Conservation (phyloP, 2,113 vertebrate species). For the Puma concolor region DNA sequence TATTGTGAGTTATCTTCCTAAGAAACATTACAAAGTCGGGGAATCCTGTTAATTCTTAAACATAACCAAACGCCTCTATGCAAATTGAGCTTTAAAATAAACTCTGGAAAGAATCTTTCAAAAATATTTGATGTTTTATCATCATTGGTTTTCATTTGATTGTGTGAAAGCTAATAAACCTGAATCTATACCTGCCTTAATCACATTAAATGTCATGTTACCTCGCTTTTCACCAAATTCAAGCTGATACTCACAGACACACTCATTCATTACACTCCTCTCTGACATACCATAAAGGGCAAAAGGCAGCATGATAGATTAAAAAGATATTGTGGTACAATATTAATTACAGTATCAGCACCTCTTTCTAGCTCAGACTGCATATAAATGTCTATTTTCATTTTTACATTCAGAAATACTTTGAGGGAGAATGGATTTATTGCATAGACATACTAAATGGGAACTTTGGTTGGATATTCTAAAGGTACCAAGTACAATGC, state of each 20-base stretch:
- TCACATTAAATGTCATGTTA: conserved; percentile 82
- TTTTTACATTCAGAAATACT: conserved; percentile 70
- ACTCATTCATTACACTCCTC: conserved; percentile 82
- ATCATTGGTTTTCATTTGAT: background rate
- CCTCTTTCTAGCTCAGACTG: conserved; percentile 71
- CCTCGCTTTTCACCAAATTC: conserved; percentile 74
- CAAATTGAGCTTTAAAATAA: conserved; percentile 50
- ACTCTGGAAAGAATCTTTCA: background rate
- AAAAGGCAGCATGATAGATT: conserved; percentile 85
- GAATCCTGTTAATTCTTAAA: conserved; percentile 7
- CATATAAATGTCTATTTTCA: conserved; percentile 65
- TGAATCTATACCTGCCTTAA: conserved; percentile 70
- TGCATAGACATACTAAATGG: conserved; percentile 50
- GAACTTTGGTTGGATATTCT: conserved; percentile 41
- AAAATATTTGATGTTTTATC: conserved; percentile 14
- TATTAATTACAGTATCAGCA: conserved; percentile 81
- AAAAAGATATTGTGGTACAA: conserved; percentile 82
- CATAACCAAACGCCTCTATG: conserved; percentile 4
- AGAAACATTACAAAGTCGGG: background rate
- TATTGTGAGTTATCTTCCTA: background rate
- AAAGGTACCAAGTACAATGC: background rate
- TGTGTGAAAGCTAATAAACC: conserved; percentile 63
- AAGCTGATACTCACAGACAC: conserved; percentile 70
- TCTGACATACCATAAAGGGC: conserved; percentile 85
- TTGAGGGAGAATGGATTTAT: conserved; percentile 61